Conservation (phyloP, 2,797 vertebrate species). For the Tenualosa ilisha region DNA sequence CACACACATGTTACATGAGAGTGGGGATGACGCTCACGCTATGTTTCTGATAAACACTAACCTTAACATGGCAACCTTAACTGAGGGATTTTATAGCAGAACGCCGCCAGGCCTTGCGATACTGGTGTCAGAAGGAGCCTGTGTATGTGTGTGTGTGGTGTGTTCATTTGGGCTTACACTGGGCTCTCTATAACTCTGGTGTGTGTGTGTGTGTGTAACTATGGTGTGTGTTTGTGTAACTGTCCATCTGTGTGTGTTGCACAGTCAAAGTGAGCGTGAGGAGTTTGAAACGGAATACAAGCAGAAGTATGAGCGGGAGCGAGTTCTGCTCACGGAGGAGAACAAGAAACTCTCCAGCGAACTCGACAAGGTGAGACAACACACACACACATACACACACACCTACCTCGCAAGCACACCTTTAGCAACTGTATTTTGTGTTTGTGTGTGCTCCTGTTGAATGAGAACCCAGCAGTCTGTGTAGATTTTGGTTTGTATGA, state of each 20-base stretch:
- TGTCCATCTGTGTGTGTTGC: not conserved
- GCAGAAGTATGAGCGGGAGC: slow-evolving; percentile 93
- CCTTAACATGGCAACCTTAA: not conserved
- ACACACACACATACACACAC: slow-evolving; percentile 34
- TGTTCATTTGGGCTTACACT: not conserved
- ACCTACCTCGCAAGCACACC: slow-evolving; percentile 19
- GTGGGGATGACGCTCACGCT: no score
- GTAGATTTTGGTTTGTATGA: no score
- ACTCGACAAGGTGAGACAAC: slow-evolving; percentile 86
- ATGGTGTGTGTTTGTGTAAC: not conserved
- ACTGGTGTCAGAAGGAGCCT: not conserved
- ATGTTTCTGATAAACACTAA: no score
- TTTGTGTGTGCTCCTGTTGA: not conserved
- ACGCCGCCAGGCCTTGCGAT: not conserved
- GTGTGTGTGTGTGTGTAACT: slow-evolving; percentile 13
- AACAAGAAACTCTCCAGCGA: slow-evolving; percentile 94
- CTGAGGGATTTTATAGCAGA: not conserved
- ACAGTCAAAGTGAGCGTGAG: slow-evolving; percentile 89
- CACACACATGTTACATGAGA: not conserved
- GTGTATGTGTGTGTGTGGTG: slow-evolving; percentile 38
- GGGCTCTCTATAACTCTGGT: not conserved
- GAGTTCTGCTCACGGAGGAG: slow-evolving; percentile 84
- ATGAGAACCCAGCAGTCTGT: not conserved
- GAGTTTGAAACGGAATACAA: slow-evolving; percentile 93
- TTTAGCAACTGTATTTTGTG: not conserved